Evolutionary conservation across 30 jellyfish, hydroid and myxozoan species (phyloP).

Genomic region (Morbakka virulenta): DNA sequence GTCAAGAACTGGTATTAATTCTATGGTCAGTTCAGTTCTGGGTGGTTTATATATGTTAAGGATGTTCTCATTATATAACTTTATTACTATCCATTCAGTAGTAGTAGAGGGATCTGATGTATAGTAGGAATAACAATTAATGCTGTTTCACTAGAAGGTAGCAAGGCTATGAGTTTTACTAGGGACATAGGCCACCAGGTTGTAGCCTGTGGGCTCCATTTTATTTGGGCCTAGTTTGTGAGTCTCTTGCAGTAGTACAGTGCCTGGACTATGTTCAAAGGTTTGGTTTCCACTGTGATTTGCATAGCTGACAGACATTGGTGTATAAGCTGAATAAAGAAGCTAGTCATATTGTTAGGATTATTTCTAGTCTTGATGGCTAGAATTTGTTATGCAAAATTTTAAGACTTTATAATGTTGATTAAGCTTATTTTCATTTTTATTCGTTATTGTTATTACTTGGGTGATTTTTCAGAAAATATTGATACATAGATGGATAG

Average conservation of each 20-base stretch:
- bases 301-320: too few species aligned
- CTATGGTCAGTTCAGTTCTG: not conserved
- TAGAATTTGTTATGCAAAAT: too few species aligned
- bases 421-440: too few species aligned
- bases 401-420: too few species aligned
- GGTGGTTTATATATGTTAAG: not conserved
- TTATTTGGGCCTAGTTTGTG: not conserved
- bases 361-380: too few species aligned
- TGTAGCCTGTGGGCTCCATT: not conserved
- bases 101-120: not conserved
- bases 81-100: not conserved
- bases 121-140: not conserved
- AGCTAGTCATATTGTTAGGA: too few species aligned
- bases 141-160: not conserved
- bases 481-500: too few species aligned
- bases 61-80: not conserved
- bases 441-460: too few species aligned
- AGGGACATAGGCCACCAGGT: not conserved
- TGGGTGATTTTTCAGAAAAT: too few species aligned
- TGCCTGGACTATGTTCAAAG: too few species aligned
- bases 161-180: not conserved
- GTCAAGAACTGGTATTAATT: not conserved
- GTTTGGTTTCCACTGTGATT: too few species aligned
- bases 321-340: too few species aligned
- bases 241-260: not conserved